Evolutionary conservation across 2,113 vertebrate genomes (phyloP).

Genomic region (Brachyhypopomus gauderio): DNA sequence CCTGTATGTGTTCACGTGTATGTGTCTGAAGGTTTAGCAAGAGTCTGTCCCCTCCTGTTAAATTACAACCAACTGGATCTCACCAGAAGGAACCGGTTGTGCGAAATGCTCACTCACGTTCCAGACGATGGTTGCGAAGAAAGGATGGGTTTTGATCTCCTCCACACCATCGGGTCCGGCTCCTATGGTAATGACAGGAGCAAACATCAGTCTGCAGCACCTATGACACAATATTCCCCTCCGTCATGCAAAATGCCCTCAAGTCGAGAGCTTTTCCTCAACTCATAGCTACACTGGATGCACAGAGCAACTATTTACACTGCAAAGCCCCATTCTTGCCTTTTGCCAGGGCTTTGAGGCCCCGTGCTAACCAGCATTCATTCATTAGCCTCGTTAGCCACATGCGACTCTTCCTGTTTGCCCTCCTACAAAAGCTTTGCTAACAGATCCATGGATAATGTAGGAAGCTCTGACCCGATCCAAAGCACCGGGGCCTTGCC

Average conservation of each 20-base stretch:
- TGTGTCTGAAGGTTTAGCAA: neutral
- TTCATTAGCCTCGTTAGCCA: neutral
- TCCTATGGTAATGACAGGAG: constrained; percentile 68
- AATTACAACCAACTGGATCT: neutral
- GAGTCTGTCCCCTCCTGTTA: neutral
- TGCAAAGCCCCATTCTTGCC: neutral
- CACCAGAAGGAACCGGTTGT: neutral
- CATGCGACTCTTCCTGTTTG: neutral
- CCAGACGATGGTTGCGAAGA: constrained; percentile 92
- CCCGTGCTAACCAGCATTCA: neutral
- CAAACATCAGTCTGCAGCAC: constrained; percentile 15
- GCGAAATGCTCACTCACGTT: constrained; percentile 79
- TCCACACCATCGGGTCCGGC: constrained; percentile 92
- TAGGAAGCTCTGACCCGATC: neutral
- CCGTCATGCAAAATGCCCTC: neutral
- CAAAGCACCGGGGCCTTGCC: neutral
- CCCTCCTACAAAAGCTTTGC: neutral
- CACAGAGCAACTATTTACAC: too few relatives aligned
- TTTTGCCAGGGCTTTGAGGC: neutral
- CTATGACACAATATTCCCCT: neutral
- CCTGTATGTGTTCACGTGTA: neutral
- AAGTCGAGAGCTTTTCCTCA: too few relatives aligned
- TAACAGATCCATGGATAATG: neutral
- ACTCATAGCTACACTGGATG: too few relatives aligned
- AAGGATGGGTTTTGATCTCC: constrained; percentile 92